These are phyloP conservation scores for Myoxocephalus aenaeus DNA, from an alignment of 2,797 vertebrate species.

Conservation along the genomic window DNA sequence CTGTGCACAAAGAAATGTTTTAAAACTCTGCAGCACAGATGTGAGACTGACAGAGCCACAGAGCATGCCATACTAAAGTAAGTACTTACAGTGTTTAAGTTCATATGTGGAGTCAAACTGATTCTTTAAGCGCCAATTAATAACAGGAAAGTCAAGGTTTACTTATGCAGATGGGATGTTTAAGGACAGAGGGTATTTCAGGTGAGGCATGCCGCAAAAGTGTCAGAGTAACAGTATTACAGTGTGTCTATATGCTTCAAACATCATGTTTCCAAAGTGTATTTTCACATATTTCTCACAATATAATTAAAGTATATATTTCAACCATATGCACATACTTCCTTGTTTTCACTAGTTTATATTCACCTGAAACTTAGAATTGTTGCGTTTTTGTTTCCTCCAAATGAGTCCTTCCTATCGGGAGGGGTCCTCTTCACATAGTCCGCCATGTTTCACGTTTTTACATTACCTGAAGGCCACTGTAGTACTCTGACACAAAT, in stretches of 20 bases:
- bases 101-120: background rate
- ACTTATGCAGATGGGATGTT: background rate
- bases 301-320: too few species aligned
- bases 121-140: background rate
- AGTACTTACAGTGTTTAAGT: background rate
- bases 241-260: background rate
- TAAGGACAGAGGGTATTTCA: conserved; percentile 4
- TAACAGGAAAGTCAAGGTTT: background rate
- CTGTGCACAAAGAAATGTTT: conserved; percentile 41
- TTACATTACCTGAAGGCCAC: background rate
- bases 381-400: too few species aligned
- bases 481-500: background rate
- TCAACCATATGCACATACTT: background rate
- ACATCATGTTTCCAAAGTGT: background rate
- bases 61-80: conserved; percentile 24
- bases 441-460: background rate
- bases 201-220: background rate
- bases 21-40: conserved; percentile 8
- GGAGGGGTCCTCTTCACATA: background rate
- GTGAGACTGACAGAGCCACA: background rate
- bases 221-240: background rate
- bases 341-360: too few species aligned
- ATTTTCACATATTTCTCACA: background rate
- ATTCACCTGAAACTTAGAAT: too few species aligned
- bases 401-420: background rate